phyloP scores from a whole-genome alignment of 2,888 invertebrate species.

The Habroteleia sp. region DNA sequence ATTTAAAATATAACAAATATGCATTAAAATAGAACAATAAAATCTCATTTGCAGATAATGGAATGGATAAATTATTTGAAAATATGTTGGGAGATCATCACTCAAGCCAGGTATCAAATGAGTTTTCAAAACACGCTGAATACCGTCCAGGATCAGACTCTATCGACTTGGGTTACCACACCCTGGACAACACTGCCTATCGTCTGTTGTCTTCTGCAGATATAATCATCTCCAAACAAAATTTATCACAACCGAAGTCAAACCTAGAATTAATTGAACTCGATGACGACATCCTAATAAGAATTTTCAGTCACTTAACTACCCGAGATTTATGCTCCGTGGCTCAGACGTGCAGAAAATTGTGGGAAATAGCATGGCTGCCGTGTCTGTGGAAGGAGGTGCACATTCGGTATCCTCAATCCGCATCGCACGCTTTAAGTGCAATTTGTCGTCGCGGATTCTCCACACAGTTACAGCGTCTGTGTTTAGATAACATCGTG shows the following conservation, averaged over 20 bases:
- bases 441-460: constrained; percentile 73
- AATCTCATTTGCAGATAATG: constrained; percentile 77
- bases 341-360: constrained; percentile 88
- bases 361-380: constrained; percentile 90
- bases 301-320: constrained; percentile 87
- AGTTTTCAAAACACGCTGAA: constrained; percentile 70
- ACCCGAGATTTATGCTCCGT: constrained; percentile 88
- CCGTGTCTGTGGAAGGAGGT: constrained; percentile 86
- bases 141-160: constrained; percentile 74
- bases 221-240: constrained; percentile 64
- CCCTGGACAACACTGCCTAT: constrained; percentile 76
- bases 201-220: constrained; percentile 71
- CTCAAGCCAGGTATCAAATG: constrained; percentile 67
- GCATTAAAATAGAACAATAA: too few relatives aligned
- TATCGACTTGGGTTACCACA: constrained; percentile 77
- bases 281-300: constrained; percentile 85
- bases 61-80: constrained; percentile 77
- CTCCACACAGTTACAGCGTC: constrained; percentile 71
- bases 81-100: constrained; percentile 73
- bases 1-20: too few relatives aligned
- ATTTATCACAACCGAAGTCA: constrained; percentile 27
- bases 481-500: constrained; percentile 73
- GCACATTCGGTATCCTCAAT: constrained; percentile 74
- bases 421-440: constrained; percentile 70
- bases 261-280: constrained; percentile 69